phyloP scores from a whole-genome alignment of 2,113 vertebrate genomes.

The Hippocampus guttulatus region DNA sequence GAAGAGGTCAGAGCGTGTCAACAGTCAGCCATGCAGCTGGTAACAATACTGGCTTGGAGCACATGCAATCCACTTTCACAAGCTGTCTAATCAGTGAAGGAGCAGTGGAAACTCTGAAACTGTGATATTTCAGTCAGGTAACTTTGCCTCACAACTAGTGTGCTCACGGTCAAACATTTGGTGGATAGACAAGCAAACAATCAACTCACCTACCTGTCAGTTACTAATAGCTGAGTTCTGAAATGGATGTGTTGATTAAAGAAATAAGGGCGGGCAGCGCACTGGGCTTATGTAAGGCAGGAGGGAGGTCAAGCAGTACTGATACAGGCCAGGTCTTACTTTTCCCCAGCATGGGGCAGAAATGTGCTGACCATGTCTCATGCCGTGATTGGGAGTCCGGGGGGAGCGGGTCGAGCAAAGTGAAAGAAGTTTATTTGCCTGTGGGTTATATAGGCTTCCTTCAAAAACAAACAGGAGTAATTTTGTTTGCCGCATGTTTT shows the following conservation, averaged over 20 bases:
- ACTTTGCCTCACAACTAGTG: neutral
- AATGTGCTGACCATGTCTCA: slow-evolving; percentile 57
- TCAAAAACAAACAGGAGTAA: slow-evolving; percentile 61
- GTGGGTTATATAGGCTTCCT: slow-evolving; percentile 52
- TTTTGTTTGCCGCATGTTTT: slow-evolving; percentile 62
- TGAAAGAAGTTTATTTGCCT: slow-evolving; percentile 56
- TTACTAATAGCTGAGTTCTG: slow-evolving; percentile 31
- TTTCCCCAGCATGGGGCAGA: slow-evolving; percentile 50
- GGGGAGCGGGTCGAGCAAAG: slow-evolving; percentile 8
- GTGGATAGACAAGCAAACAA: slow-evolving; percentile 2
- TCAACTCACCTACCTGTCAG: slow-evolving; percentile 18
- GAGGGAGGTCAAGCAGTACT: slow-evolving; percentile 50
- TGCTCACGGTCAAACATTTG: neutral
- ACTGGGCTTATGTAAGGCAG: slow-evolving; percentile 53
- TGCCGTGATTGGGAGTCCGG: slow-evolving; percentile 32
- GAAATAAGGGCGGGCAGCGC: slow-evolving; percentile 6
- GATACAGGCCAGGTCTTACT: slow-evolving; percentile 47
- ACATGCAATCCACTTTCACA: slow-evolving; percentile 22
- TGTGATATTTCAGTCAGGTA: neutral
- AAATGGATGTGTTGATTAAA: slow-evolving; percentile 53
- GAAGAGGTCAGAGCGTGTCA: slow-evolving; percentile 58
- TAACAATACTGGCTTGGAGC: slow-evolving; percentile 41
- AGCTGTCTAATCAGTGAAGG: slow-evolving; percentile 3
- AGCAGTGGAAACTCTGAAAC: neutral
- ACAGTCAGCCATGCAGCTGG: slow-evolving; percentile 49